These are phyloP conservation scores for Caranx ignobilis DNA, from an alignment of 2,113 vertebrate genomes.

Conservation along the genomic window DNA sequence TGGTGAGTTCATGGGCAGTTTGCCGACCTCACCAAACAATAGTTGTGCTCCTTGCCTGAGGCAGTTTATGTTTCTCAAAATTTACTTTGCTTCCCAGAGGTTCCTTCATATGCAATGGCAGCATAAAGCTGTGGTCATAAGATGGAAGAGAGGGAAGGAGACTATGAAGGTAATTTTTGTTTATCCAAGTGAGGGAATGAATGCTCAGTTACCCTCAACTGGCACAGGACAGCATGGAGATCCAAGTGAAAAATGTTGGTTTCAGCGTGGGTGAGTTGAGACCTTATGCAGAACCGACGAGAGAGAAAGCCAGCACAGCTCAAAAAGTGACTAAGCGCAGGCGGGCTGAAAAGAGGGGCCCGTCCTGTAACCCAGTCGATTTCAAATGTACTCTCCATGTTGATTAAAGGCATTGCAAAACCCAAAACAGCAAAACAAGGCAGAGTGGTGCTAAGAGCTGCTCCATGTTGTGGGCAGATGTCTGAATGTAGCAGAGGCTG, in stretches of 20 bases:
- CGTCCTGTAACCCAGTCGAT: constrained; percentile 49
- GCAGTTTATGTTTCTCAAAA: constrained; percentile 64
- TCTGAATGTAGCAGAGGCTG: constrained; percentile 26
- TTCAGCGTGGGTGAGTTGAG: constrained; percentile 52
- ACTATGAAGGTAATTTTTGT: constrained; percentile 51
- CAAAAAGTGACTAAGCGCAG: constrained; percentile 56
- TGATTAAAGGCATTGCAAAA: constrained; percentile 73
- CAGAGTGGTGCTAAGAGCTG: constrained; percentile 37
- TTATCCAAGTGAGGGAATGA: constrained; percentile 57
- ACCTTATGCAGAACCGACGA: constrained; percentile 32
- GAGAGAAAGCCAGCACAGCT: constrained; percentile 41
- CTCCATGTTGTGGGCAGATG: constrained; percentile 78
- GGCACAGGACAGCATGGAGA: constrained; percentile 36
- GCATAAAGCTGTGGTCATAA: constrained; percentile 61
- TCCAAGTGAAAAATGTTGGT: constrained; percentile 54
- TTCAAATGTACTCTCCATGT: constrained; percentile 49
- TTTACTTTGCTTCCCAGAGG: constrained; percentile 64
- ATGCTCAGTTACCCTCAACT: constrained; percentile 54
- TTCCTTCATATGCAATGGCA: constrained; percentile 54
- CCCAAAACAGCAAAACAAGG: constrained; percentile 70
- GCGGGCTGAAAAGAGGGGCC: constrained; percentile 10
- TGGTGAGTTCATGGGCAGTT: constrained; percentile 71
- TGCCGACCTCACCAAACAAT: constrained; percentile 71
- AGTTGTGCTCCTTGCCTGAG: constrained; percentile 51
- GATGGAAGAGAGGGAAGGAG: constrained; percentile 25